Base-by-base conservation (phyloP, 2,888 invertebrate genomes). In the Bellardia pandia region DNA sequence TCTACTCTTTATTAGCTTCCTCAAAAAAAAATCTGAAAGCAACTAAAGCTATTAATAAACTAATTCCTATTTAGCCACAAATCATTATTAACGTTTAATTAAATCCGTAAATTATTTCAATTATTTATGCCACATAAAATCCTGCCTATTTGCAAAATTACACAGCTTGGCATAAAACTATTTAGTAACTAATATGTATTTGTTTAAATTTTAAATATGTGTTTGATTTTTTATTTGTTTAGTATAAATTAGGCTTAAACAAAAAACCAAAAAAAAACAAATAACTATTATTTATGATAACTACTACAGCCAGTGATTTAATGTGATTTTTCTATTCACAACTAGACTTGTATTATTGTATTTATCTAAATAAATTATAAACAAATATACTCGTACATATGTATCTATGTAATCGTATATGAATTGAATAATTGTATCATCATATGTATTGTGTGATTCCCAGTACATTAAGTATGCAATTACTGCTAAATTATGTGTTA, bases 21-120 rank as follows among this genome's bases (percentile, higher is more conserved):
- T 37, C 4, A 37, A 37, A 37, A 37, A 33, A 33, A 3, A 37
- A 37, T 37, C 37, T 45, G 11, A 8, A 9, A 11, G 9, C 9
- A 3, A 45, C 45, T 45, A 45, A 3, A 45, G 2, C 3, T 16
- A 6, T 56, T 56, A 2, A 23, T 56, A 2, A 23, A 6, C 37
- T 40, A 64, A 51, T 23, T 40, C 14, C 33, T 37, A 13, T 51
- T 48, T 48, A 11, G 11, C 16, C n/a, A 33, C 62, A 37, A 51
- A 51, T 64, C 53, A 64, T 64, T 76, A 76, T 76, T 64, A 76
- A 76, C 23, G 42, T 23, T 60, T 40, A 74, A 64, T 6, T 14
- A 23, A 76, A 76, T 76, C 45, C 16, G 9, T 14, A 53, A 23
- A 23, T 37, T 16, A 76, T 51, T 40, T 64, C 13, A 74, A 74